These are phyloP conservation scores for Melanostigma gelatinosum DNA, from an alignment of 2,113 vertebrate species.

Conservation along the genomic window DNA sequence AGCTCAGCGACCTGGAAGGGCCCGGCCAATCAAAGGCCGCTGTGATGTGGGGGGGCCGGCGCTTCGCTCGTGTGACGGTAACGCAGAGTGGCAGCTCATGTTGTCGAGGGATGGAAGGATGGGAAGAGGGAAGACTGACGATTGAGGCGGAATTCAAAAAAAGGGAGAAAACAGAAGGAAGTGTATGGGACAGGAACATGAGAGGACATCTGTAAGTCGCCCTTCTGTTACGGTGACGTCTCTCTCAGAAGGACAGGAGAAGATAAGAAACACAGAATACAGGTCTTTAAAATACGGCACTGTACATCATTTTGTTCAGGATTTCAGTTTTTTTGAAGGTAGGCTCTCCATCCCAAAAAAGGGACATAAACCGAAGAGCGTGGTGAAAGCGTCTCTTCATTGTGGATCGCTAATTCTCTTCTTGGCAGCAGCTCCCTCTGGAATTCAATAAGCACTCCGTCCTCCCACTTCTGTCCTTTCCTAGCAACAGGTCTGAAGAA, in stretches of 20 bases:
- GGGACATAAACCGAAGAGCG: constrained; percentile 8
- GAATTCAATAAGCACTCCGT: constrained; percentile 58
- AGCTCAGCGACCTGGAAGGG: constrained; percentile 89
- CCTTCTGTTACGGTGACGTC: constrained; percentile 56
- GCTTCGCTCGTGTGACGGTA: constrained; percentile 82
- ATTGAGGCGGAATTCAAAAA: constrained; percentile 63
- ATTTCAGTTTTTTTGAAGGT: constrained; percentile 27
- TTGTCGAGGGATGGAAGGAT: constrained; percentile 67
- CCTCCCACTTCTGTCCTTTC: constrained; percentile 61
- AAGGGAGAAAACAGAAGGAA: constrained; percentile 31
- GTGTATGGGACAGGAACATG: constrained; percentile 52
- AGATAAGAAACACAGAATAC: constrained; percentile 17
- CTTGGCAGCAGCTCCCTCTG: constrained; percentile 64
- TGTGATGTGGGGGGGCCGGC: constrained; percentile 77
- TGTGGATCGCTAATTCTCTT: constrained; percentile 59
- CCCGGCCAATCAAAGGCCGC: constrained; percentile 82
- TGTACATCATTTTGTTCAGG: not conserved
- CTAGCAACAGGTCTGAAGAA: constrained; percentile 65
- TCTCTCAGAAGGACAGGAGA: constrained; percentile 36
- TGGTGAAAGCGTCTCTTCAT: constrained; percentile 50
- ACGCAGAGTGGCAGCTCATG: constrained; percentile 84
- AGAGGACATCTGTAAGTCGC: constrained; percentile 59
- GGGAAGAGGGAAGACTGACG: constrained; percentile 52
- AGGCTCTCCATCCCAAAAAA: constrained; percentile 16
- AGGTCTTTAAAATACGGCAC: not conserved